Evolutionary conservation across 2,888 invertebrate genomes (phyloP).

Genomic region (Cyclophora albipunctata): DNA sequence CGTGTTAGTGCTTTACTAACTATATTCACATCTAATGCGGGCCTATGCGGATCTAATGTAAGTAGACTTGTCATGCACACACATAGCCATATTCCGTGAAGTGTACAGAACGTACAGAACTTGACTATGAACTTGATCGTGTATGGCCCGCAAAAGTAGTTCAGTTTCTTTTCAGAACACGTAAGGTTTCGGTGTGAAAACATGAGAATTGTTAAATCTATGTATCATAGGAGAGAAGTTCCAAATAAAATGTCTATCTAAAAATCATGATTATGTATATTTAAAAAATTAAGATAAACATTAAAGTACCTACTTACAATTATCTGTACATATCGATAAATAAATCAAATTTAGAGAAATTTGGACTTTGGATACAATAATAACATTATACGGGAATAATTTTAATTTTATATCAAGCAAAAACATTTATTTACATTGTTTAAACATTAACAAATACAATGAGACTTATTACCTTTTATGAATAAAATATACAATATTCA

Average conservation of each 20-base stretch:
- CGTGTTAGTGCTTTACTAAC: too few relatives aligned
- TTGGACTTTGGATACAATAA: constrained; percentile 53
- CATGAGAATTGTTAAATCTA: too few relatives aligned
- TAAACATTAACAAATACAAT: constrained; percentile 36
- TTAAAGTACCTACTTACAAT: constrained; percentile 67
- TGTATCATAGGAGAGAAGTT: too few relatives aligned
- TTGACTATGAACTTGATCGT: too few relatives aligned
- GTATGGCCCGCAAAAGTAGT: too few relatives aligned
- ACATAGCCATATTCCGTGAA: too few relatives aligned
- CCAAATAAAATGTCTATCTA: constrained; percentile 15
- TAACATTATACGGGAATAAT: constrained; percentile 41
- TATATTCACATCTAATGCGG: too few relatives aligned
- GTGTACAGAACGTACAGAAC: too few relatives aligned
- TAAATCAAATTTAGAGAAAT: constrained; percentile 56
- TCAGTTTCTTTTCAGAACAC: too few relatives aligned
- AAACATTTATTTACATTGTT: constrained; percentile 52
- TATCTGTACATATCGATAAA: constrained; percentile 70
- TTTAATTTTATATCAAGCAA: constrained; percentile 32
- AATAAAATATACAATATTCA: constrained; percentile 24
- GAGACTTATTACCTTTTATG: constrained; percentile 30
- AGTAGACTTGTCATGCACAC: too few relatives aligned
- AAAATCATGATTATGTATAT: constrained; percentile 71
- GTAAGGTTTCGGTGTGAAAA: too few relatives aligned
- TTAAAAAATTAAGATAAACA: constrained; percentile 69
- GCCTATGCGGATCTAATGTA: too few relatives aligned